Base-by-base conservation (phyloP, 2,113 vertebrate genomes). In the Procavia capensis region DNA sequence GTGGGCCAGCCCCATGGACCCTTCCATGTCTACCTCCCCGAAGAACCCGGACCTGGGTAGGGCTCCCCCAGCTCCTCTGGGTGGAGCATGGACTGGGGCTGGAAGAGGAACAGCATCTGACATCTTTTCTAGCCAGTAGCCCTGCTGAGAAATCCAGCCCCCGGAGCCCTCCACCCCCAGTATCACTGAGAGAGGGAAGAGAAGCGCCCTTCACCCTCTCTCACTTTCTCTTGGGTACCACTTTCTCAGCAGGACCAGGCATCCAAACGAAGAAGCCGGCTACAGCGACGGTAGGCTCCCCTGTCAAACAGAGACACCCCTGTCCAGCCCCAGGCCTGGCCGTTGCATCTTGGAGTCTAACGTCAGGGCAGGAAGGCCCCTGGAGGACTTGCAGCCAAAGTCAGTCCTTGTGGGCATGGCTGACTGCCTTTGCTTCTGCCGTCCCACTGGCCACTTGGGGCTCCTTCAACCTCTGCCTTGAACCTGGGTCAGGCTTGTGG, bases 201-300 rank as follows among this genome's bases (percentile, higher is more conserved):
- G 45, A 22, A 6, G 45, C 16, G 0, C 1, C 4, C 57, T 27
- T 11, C 54, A 27, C 47, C 6, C 10, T 9, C 47, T 29, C 64
- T 76, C 78, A 85, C 63, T 78, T 80, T 34, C 19, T 54, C 36
- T 72, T 36, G 78, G 86, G 93, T 91, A 63, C 66, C n/a, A n/a
- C 85, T 95, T 97, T 95, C 93, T 88, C 98, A 74, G 41, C 98
- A 99, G 99, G 99, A 99, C 98, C 98, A 98, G 97, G 97, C 84
- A 24, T 80, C 96, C 31, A 96, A 97, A 95, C 98, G 97, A 91
- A 98, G 98, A 97, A 98, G 98, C 59, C 97, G 96, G 97, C 98
- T 99, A 94, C 99, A 99, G 97, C 99, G 99, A 97, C 98, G 99
- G 99, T 99, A 96, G 97, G 63, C 11, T 61, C n/a, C 20, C 41